Percentiles rank a stretch among this genome's conserved stretches.
phyloP scores from a whole-genome alignment of 2,888 invertebrate species.

The Acholoe squamosa region DNA sequence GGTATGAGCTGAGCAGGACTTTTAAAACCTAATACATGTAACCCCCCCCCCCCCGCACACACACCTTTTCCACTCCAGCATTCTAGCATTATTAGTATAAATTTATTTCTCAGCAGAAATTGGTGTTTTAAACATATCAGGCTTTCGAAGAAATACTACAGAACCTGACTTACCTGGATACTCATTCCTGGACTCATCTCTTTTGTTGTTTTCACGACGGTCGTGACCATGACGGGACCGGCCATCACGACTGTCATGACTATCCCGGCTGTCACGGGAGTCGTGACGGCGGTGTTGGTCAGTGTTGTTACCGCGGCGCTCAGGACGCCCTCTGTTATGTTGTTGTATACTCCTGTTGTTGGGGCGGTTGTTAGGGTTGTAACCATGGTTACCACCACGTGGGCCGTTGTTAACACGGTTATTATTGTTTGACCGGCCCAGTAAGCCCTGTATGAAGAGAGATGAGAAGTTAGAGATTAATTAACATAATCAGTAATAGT shows the following conservation, averaged over 20 bases:
- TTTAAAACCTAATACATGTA: no score
- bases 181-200: conserved; percentile 12
- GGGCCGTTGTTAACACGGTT: neutral
- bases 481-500: neutral
- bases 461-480: neutral
- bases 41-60: no score
- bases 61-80: no score
- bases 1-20: no score
- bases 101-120: no score
- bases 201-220: neutral
- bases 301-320: neutral
- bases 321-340: neutral
- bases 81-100: no score
- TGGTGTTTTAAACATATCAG: no score
- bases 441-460: neutral
- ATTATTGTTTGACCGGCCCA: neutral
- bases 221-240: neutral
- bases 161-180: conserved; percentile 2
- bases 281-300: conserved; percentile 43
- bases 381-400: conserved; percentile 12
- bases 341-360: conserved; percentile 21
- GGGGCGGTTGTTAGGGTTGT: conserved; percentile 16
- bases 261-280: conserved; percentile 45
- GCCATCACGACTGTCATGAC: conserved; percentile 47
- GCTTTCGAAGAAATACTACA: neutral